A percentile compares a stretch with the other conserved stretches of the same genome.
These are phyloP conservation scores for Malacoctenus gilli DNA, from an alignment of 2,797 vertebrate genomes.

Conservation along the genomic window DNA sequence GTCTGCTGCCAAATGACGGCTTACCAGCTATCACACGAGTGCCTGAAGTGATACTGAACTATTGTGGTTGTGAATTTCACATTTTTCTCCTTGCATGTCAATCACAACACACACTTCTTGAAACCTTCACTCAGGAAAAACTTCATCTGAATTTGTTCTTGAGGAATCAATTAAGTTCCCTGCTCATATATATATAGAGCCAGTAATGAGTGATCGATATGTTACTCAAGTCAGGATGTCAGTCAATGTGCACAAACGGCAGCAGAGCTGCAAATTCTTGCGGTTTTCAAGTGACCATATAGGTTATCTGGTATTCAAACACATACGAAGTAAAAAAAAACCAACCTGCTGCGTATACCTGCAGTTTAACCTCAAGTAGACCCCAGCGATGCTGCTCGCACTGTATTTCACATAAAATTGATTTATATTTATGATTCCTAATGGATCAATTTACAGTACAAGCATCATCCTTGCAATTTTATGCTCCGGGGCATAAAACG, in stretches of 20 bases:
- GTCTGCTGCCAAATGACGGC: slow-evolving; percentile 17
- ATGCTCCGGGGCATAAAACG: background rate
- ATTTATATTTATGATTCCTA: background rate
- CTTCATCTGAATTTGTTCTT: background rate
- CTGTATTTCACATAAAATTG: background rate
- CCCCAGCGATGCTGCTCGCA: background rate
- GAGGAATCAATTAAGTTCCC: background rate
- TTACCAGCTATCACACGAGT: too few species aligned
- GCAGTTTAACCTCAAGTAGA: background rate
- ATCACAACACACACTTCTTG: background rate
- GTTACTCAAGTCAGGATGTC: background rate
- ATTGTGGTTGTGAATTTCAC: background rate
- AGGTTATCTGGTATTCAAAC: too few species aligned
- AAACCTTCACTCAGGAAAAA: background rate
- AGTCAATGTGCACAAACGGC: slow-evolving; percentile 2
- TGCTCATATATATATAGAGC: too few species aligned
- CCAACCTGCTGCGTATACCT: background rate
- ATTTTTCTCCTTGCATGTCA: background rate
- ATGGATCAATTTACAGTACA: background rate
- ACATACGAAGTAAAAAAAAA: too few species aligned
- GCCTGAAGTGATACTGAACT: background rate
- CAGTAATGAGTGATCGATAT: slow-evolving; percentile 10
- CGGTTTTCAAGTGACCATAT: too few species aligned
- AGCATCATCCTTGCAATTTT: background rate
- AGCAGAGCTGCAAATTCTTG: too few species aligned